These are phyloP conservation scores for Yponomeuta plumbellus DNA, from an alignment of 2,888 invertebrate species.

Conservation along the genomic window DNA sequence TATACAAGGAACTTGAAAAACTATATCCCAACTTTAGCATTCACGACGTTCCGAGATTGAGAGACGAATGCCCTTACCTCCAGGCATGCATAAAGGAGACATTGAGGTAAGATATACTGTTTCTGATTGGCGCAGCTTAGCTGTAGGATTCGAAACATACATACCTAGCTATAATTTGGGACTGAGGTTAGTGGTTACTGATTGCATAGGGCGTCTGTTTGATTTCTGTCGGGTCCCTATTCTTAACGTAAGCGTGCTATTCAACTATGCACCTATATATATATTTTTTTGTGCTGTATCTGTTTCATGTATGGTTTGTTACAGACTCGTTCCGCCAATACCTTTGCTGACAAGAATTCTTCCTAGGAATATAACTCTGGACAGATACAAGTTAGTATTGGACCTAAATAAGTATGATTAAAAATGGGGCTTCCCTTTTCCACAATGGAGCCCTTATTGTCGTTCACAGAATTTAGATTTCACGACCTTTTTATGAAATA, in stretches of 20 bases:
- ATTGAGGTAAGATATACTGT: slow-evolving; percentile 60
- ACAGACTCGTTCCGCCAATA: slow-evolving; percentile 79
- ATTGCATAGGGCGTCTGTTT: too few relatives aligned
- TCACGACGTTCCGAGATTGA: slow-evolving; percentile 38
- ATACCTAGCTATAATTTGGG: too few relatives aligned
- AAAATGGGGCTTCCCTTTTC: too few relatives aligned
- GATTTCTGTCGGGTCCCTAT: too few relatives aligned
- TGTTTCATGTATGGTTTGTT: slow-evolving; percentile 21
- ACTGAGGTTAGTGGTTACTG: too few relatives aligned
- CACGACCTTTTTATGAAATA: neutral
- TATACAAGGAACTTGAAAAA: slow-evolving; percentile 77
- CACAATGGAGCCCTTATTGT: too few relatives aligned
- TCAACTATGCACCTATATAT: too few relatives aligned
- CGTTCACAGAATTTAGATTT: neutral
- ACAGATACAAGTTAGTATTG: slow-evolving; percentile 73
- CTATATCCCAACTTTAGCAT: slow-evolving; percentile 34
- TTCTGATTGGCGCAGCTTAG: too few relatives aligned
- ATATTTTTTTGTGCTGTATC: neutral
- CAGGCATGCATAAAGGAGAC: slow-evolving; percentile 81
- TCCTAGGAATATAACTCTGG: slow-evolving; percentile 75
- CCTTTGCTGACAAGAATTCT: slow-evolving; percentile 78
- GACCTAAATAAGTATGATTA: slow-evolving; percentile 6
- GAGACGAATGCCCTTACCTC: slow-evolving; percentile 67
- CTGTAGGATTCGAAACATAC: too few relatives aligned
- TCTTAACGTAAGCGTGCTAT: too few relatives aligned